Evolutionary conservation across 2,113 vertebrate species (phyloP), one percentile per base, ranked within the genome.

Genomic region (Oostethus manadensis): DNA sequence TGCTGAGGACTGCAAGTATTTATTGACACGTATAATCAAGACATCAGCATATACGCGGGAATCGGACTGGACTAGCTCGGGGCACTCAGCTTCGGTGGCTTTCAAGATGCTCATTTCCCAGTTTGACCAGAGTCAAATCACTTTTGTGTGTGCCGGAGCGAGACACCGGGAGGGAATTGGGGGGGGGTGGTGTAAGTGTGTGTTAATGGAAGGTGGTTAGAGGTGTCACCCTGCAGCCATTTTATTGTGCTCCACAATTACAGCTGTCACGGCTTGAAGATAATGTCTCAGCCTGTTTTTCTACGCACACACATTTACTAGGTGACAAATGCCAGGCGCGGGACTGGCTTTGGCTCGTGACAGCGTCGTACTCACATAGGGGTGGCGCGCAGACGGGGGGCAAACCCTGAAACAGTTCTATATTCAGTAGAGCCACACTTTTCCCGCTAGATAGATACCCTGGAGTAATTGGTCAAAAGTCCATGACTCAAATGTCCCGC

Each of bases 171-270:
- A 60, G 8, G 6, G 20, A 3, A 56, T 26, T 11, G 38, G 62
- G 64, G 78, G 64, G 58, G 67, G 58, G 23, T 55, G 60, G 74
- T 68, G 78, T 81, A 75, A 80, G 82, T 84, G 82, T 78, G 66
- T 72, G 69, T 75, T 86, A 84, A 87, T 87, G 84, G 86, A 86
- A 82, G 84, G 77, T 87, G 86, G 84, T 87, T 87, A 84, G 82
- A 87, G 84, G 84, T 86, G 82, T 87, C 82, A 83, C 84, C 84
- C 84, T 79, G 84, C 80, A 80, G 80, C 82, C 86, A 80, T 83
- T 87, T 87, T 86, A 87, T 86, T 86, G 80, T 87, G 84, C 79
- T 84, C 82, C 77, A 82, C 84, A 84, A 87, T 87, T 86, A 86
- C 82, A 83, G 82, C 84, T 87, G 85, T 87, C 84, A 86, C 50